These are phyloP conservation scores for Pogonus chalceus DNA, from an alignment of 1,140 invertebrate genomes.

Conservation along the genomic window DNA sequence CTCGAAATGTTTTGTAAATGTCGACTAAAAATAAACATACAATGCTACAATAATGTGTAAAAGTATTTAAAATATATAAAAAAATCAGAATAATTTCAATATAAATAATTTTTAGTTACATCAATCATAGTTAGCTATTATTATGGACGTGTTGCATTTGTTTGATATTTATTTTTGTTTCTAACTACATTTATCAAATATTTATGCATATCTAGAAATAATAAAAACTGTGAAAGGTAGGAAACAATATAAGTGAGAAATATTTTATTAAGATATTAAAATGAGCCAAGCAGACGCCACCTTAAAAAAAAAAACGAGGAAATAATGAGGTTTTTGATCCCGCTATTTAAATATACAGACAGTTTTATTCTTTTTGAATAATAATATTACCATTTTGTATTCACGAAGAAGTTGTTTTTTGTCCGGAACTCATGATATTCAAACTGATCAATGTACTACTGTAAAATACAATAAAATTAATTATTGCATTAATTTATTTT, in stretches of 20 bases:
- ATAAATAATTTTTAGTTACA: too few species aligned
- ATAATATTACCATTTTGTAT: neutral
- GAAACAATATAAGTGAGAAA: neutral
- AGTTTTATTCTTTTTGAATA: slow-evolving; percentile 5
- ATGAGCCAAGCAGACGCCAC: neutral
- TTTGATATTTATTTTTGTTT: too few species aligned
- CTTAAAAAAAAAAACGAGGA: neutral
- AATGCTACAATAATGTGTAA: too few species aligned
- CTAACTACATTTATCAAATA: too few species aligned
- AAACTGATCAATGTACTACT: neutral
- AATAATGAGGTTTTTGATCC: slow-evolving; percentile 5
- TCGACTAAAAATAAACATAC: too few species aligned
- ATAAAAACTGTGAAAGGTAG: too few species aligned
- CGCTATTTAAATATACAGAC: neutral
- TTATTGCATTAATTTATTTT: neutral
- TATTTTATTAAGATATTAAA: neutral
- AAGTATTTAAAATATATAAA: too few species aligned
- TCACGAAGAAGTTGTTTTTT: neutral
- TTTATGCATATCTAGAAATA: too few species aligned
- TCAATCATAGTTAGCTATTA: too few species aligned
- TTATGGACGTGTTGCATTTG: too few species aligned
- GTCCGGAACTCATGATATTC: neutral
- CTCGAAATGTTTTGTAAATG: too few species aligned
- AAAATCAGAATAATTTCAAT: too few species aligned
- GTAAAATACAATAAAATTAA: neutral